Evolutionary conservation across 2,888 invertebrate genomes (phyloP), one percentile per base, ranked within the genome.

Genomic region (Petrophora chlorosata): DNA sequence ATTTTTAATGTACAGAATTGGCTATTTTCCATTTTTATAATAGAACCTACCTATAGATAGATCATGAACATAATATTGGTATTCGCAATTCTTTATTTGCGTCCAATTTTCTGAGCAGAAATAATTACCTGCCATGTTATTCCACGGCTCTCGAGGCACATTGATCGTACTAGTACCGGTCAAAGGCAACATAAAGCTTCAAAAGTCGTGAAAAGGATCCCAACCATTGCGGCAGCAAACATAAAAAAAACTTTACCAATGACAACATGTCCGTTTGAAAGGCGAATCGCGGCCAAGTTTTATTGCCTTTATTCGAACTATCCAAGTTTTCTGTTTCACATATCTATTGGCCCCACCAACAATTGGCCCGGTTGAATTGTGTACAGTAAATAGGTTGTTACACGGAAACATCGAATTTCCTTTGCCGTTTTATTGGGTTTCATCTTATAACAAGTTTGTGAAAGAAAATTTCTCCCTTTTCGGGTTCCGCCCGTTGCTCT

Each of bases 341-440:
- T 76, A 81, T 82, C 79, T 79, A 77, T 79, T 67, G 80, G 70
- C 67, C 69, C 67, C 66, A 73, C 66, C 67, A 65, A 70, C 73
- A 72, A 78, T 79, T 73, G 80, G 66, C 66, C 61, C 72, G 79
- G 72, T 79, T 76, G 77, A 76, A 79, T 82, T 79, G 82, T 81
- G 67, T 73, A 71, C 73, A 72, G 79, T 80, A 81, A 85, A 84
- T 82, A 80, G 77, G 77, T 80, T 78, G 73, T 82, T 82, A 75
- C 69, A 79, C 68, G 76, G 70, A 73, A 75, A 79, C 77, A 68
- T 70, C 73, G 77, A 79, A 79, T 82, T 81, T 74, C 73, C 71
- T 73, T 61, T 64, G 69, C 59, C 67, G 66, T 81, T 84, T 81
- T 84, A 82, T 83, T 82, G 74, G 79, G 79, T 83, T 82, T 69